Base-by-base conservation (phyloP, 2,113 vertebrate species). In the Melanerpes aurifrons region DNA sequence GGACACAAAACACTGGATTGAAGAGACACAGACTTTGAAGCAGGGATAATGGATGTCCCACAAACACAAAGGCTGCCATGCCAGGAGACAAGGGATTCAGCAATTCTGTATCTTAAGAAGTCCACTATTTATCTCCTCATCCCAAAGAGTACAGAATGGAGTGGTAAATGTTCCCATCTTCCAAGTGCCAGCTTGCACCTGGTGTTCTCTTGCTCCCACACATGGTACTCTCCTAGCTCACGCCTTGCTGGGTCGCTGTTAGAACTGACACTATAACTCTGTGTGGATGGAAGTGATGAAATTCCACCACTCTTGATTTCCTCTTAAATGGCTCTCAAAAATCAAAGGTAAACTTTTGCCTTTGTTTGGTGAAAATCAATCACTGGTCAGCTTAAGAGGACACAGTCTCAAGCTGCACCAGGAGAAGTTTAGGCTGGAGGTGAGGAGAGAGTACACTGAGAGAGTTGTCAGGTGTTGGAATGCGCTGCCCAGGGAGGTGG, bases 151-250 rank as follows among this genome's bases (percentile, higher is more conserved):
- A 40, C 21, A 26, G 24, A 74, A 75, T 5, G 6, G 21, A 32
- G 35, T 19, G 21, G 7, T 61, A 26, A n/a, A 32, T 12, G 63
- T 31, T 64, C 59, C 56, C 5, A 24, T 13, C 37, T 71, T 57
- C 56, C 29, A 24, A 24, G 19, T n/a, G 72, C 21, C 12, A 19
- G 8, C 15, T 37, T 20, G 32, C 12, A 28, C 10, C 18, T 31
- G 48, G 22, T 16, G 24, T 22, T 68, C 18, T 53, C 40, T 14
- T 67, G 25, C 15, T 73, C 21, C 53, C 9, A 1, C 2, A 29
- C 0, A 4, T 2, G 13, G n/a, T 17, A 9, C 15, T 35, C 26
- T 43, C 50, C 15, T 10, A 15, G 24, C 8, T 50, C 20, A 12
- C 0, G 2, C 45, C 26, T 15, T 12, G 26, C 62, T 31, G 45